phyloP scores from a whole-genome alignment of 2,797 vertebrate species.

The Melanogrammus aeglefinus region DNA sequence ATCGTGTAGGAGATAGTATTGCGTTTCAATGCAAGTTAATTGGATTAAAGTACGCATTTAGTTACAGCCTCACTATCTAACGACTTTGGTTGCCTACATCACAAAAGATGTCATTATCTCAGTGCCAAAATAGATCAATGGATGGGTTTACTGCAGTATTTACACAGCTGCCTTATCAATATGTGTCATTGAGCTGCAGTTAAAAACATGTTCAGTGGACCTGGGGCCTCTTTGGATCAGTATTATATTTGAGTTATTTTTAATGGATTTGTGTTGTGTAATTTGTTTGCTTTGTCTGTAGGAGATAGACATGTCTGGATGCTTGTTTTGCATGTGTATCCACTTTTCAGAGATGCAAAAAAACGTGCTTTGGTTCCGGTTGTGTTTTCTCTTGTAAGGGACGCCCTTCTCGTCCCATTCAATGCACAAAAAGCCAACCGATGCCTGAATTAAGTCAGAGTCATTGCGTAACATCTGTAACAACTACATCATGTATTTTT shows the following conservation, averaged over 20 bases:
- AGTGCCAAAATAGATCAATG: slow-evolving; percentile 40
- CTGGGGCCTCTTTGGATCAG: slow-evolving; percentile 35
- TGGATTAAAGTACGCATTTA: slow-evolving; percentile 12
- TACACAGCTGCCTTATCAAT: slow-evolving; percentile 27
- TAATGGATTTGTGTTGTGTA: slow-evolving; percentile 1
- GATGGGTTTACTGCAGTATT: slow-evolving; percentile 31
- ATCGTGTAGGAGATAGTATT: slow-evolving; percentile 27
- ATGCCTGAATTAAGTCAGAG: slow-evolving; percentile 62
- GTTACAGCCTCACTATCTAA: slow-evolving; percentile 7
- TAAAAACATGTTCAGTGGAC: slow-evolving; percentile 5
- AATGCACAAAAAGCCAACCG: slow-evolving; percentile 51
- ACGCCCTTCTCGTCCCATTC: slow-evolving; percentile 28
- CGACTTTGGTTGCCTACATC: slow-evolving; percentile 25
- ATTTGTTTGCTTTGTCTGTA: slow-evolving; percentile 10
- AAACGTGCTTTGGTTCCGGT: background rate
- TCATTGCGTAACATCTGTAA: slow-evolving; percentile 73
- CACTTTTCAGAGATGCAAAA: slow-evolving; percentile 68
- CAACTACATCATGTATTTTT: slow-evolving; percentile 82
- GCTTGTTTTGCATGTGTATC: slow-evolving; percentile 41
- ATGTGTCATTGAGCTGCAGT: slow-evolving; percentile 12
- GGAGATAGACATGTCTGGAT: slow-evolving; percentile 19
- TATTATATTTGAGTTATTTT: slow-evolving; percentile 49
- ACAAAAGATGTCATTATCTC: slow-evolving; percentile 26
- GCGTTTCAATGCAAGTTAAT: slow-evolving; percentile 33
- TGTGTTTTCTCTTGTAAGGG: slow-evolving; percentile 47